These are phyloP conservation scores for Martes martes DNA, from an alignment of 2,113 vertebrate species.

Conservation along the genomic window DNA sequence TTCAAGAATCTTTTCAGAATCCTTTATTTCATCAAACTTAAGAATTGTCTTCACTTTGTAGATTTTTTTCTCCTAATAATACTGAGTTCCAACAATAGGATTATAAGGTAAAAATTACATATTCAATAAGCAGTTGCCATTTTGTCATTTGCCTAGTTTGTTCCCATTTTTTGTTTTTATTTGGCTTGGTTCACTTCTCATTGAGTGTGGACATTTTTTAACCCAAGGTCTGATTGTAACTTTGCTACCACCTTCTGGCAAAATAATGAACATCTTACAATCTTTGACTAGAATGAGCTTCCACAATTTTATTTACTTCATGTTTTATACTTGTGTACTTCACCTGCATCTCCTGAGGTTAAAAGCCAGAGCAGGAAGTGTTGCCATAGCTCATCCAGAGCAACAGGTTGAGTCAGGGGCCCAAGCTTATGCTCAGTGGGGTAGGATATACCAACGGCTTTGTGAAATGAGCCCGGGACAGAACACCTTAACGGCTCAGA, in stretches of 20 bases:
- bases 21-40: background rate
- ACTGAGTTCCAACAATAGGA: background rate
- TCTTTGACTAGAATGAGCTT: background rate
- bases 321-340: background rate
- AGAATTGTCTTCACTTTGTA: background rate
- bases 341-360: background rate
- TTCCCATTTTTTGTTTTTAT: background rate
- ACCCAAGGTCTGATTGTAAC: constrained; percentile 32
- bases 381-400: background rate
- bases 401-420: background rate
- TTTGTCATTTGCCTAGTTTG: background rate
- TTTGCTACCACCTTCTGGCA: constrained; percentile 82
- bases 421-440: background rate
- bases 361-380: background rate
- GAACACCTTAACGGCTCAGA: background rate
- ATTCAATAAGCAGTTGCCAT: background rate
- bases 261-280: background rate
- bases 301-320: background rate
- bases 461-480: background rate
- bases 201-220: background rate
- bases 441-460: background rate
- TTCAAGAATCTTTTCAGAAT: background rate
- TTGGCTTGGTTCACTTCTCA: background rate
- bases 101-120: background rate
- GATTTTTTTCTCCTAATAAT: background rate